Percentiles rank a stretch among this genome's conserved stretches.
These are phyloP conservation scores for Pterostichus niger DNA, from an alignment of 2,888 invertebrate genomes.

Conservation along the genomic window DNA sequence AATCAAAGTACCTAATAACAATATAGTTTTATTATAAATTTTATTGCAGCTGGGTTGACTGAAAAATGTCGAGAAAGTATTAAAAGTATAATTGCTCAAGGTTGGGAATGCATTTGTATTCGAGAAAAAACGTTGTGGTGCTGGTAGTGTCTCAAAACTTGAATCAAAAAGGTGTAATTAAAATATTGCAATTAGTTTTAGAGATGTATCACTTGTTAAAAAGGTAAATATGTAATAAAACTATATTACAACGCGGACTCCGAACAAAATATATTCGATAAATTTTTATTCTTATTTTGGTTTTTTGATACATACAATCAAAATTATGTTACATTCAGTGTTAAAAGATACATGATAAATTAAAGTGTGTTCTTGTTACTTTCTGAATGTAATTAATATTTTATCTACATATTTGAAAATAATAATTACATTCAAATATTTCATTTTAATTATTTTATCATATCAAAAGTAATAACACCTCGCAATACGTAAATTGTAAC, in stretches of 20 bases:
- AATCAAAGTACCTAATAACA: background rate
- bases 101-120: slow-evolving; percentile 4
- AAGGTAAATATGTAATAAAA: slow-evolving; percentile 67
- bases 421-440: too few species aligned
- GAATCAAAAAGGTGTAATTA: background rate
- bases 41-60: background rate
- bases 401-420: too few species aligned
- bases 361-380: too few species aligned
- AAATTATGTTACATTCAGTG: too few species aligned
- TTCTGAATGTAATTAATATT: too few species aligned
- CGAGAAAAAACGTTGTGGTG: background rate
- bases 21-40: background rate
- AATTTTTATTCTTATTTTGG: too few species aligned
- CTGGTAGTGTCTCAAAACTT: background rate
- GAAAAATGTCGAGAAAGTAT: background rate
- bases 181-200: background rate
- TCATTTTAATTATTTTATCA: too few species aligned
- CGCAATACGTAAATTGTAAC: too few species aligned
- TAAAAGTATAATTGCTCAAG: background rate
- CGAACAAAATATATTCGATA: too few species aligned
- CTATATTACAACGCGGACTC: background rate
- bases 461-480: too few species aligned
- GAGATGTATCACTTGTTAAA: slow-evolving; percentile 68
- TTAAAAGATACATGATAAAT: too few species aligned
- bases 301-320: too few species aligned